These are phyloP conservation scores for Tyria jacobaeae DNA, from an alignment of 2,888 invertebrate genomes.

Conservation along the genomic window DNA sequence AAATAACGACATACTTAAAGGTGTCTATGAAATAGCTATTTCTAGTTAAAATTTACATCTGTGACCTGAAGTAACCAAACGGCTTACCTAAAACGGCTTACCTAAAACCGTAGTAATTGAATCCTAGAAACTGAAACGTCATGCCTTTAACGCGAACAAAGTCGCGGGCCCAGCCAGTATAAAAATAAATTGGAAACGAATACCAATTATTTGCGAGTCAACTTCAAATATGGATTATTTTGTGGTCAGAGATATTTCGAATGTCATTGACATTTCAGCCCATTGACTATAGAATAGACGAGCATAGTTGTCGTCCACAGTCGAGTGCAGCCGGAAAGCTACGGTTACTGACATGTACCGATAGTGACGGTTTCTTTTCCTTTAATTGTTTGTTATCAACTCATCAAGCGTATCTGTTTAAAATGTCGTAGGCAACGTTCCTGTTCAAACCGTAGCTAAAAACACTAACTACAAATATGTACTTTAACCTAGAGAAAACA, in stretches of 20 bases:
- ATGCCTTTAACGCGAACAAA: no score
- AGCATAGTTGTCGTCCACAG: constrained; percentile 21
- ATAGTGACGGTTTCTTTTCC: constrained; percentile 42
- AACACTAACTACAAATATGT: not conserved
- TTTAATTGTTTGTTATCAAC: constrained; percentile 44
- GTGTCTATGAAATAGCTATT: no score
- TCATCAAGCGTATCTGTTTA: constrained; percentile 34
- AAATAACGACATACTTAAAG: no score
- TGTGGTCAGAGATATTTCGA: constrained; percentile 35
- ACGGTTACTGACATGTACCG: constrained; percentile 39
- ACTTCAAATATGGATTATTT: constrained; percentile 33
- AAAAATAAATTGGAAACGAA: constrained; percentile 41
- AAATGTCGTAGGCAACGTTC: constrained; percentile 11
- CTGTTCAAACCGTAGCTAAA: constrained; percentile 4
- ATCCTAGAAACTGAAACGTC: no score
- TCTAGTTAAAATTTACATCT: no score
- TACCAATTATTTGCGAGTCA: constrained; percentile 24
- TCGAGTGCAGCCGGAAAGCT: constrained; percentile 37
- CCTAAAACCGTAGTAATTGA: no score
- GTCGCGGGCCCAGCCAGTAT: no score
- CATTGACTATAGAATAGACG: constrained; percentile 22
- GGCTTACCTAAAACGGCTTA: no score
- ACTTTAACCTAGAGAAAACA: not conserved
- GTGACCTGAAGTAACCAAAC: no score
- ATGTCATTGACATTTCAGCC: constrained; percentile 26